Conservation (phyloP, 2,888 invertebrate species). For the Therioaphis trifolii region DNA sequence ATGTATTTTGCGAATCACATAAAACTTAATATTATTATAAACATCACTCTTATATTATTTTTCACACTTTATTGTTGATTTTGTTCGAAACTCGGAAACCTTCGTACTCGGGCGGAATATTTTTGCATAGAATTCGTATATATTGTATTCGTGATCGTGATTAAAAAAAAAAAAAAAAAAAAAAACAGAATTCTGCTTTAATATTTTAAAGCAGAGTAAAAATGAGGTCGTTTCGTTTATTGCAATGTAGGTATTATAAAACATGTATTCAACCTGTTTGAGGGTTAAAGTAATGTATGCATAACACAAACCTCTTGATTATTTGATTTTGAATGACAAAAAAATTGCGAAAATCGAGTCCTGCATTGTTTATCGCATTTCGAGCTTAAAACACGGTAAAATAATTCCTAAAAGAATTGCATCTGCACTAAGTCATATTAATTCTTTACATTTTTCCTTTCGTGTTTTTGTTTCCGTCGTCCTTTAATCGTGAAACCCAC, state of each 20-base stretch:
- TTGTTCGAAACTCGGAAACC: slow-evolving; percentile 2
- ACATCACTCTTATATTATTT: slow-evolving; percentile 8
- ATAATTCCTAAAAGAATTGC: slow-evolving; percentile 5
- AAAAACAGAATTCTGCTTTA: neutral
- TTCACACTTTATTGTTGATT: neutral
- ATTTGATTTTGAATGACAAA: neutral
- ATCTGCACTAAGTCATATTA: neutral
- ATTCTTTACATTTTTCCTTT: neutral
- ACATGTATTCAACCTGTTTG: neutral
- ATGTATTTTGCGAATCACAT: neutral
- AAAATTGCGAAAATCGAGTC: neutral
- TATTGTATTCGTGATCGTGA: slow-evolving; percentile 4
- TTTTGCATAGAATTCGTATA: neutral
- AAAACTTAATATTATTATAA: neutral
- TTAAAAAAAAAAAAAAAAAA: slow-evolving; percentile 28
- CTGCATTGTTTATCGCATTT: slow-evolving; percentile 28
- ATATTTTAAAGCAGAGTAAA: slow-evolving; percentile 24
- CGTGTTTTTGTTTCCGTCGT: neutral
- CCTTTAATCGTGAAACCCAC: neutral
- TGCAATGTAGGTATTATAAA: neutral
- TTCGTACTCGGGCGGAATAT: slow-evolving; percentile 6
- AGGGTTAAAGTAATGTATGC: neutral
- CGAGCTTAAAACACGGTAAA: neutral
- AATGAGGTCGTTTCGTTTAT: slow-evolving; percentile 25
- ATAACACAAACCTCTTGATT: slow-evolving; percentile 14